Base-by-base conservation (phyloP, 35 echinoderm and acorn worm genomes). In the Stichopus chloronotus region DNA sequence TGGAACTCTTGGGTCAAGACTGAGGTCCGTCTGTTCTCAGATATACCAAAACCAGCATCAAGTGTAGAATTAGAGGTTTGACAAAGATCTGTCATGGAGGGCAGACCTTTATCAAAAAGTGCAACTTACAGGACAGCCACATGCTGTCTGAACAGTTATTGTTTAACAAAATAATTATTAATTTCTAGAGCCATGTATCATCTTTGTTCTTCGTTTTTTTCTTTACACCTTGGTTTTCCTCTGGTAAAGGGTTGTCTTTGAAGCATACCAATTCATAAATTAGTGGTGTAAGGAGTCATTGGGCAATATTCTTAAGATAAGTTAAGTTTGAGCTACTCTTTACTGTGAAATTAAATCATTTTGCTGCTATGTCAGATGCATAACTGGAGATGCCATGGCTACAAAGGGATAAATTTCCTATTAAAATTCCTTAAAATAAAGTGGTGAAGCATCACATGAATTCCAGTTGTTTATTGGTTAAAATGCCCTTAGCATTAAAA, bases 211-310 rank as follows among this genome's bases (percentile, higher is more conserved):
- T n/a, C n/a, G 4, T 74, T 21, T 74, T 74, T n/a, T 74, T 74
- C 69, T 74, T 74, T 74, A 16, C 69, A 74, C 69, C 69, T 74
- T 74, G 69, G 69, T 74, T 74, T 74, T 74, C 19, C 17, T 74
- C 69, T 74, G 69, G 61, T 65, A 14, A 65, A 14, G 61, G 61
- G 61, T 11, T 65, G 11, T 19, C 61, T 14, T 65, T 11, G 30
- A 43, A 43, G 30, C 30, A 43, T 43, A 43, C 3, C 30, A 43
- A 43, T 43, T 43, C 30, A 43, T 43, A 43, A 43, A 43, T 43
- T 43, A 43, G 30, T 43, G 30, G 30, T 43, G 30, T 43, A 43
- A 43, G 30, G 30, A 43, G 30, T 43, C 30, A 43, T 43, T 43
- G 30, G 30, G 30, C 30, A 43, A 43, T 43, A 43, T 43, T 43